Conservation (phyloP, 2,113 vertebrate genomes). For the Scartelaos histophorus region DNA sequence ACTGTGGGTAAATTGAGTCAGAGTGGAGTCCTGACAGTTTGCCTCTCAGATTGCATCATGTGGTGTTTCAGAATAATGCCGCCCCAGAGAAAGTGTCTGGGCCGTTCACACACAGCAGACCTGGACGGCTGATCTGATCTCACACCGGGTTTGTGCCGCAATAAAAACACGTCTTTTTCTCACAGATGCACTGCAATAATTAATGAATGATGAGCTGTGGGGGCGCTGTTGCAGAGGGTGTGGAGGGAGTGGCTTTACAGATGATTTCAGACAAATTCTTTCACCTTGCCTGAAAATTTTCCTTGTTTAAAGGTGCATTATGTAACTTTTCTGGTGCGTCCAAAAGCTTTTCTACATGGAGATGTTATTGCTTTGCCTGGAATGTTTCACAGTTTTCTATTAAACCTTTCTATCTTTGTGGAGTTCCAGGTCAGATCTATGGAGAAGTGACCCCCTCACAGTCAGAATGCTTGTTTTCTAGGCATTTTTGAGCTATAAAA, state of each 20-base stretch:
- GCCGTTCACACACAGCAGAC: constrained; percentile 9
- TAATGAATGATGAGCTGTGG: constrained; percentile 32
- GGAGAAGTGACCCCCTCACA: too few species aligned
- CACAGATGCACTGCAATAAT: constrained; percentile 8
- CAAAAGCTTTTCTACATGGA: too few species aligned
- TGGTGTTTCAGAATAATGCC: constrained; percentile 12
- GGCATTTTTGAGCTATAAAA: too few species aligned
- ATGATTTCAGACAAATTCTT: constrained; percentile 51
- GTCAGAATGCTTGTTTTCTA: too few species aligned
- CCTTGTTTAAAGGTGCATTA: too few species aligned
- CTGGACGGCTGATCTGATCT: constrained; percentile 15
- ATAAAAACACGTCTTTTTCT: constrained; percentile 24
- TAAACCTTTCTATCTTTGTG: too few species aligned
- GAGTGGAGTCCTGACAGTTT: not conserved
- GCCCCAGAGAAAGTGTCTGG: constrained; percentile 5
- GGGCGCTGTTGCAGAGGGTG: constrained; percentile 42
- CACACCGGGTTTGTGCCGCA: constrained; percentile 16
- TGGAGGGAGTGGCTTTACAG: constrained; percentile 44
- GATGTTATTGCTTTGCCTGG: too few species aligned
- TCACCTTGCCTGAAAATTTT: not conserved
- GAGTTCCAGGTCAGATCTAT: too few species aligned
- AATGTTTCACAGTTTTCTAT: too few species aligned
- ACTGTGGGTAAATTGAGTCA: constrained; percentile 3
- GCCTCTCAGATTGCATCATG: constrained; percentile 11
- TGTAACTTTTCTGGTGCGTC: too few species aligned